Percentiles rank a stretch among this genome's conserved stretches.
phyloP scores from a whole-genome alignment of 2,113 vertebrate species.

The Haliaeetus leucogaster region DNA sequence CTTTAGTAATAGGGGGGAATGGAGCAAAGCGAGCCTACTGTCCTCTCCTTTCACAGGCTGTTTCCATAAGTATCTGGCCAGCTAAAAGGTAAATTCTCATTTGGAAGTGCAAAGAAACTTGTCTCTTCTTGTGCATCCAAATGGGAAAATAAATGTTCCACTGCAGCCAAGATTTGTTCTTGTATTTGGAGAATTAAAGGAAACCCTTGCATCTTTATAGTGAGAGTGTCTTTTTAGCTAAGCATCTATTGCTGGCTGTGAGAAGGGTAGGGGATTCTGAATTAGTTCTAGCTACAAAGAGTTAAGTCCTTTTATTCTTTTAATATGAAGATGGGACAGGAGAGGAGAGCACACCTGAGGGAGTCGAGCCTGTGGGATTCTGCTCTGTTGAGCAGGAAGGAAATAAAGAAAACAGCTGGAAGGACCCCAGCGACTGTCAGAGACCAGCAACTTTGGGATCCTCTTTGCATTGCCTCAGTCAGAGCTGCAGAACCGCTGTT shows the following conservation, averaged over 20 bases:
- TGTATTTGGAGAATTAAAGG: background rate
- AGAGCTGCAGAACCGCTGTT: background rate
- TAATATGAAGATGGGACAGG: background rate
- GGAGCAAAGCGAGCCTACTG: background rate
- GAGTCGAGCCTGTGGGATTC: background rate
- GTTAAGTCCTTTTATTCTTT: background rate
- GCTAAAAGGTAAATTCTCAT: constrained; percentile 1
- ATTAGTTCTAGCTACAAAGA: background rate
- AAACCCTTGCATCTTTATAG: background rate
- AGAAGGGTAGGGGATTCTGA: background rate
- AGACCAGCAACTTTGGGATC: background rate
- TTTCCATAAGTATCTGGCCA: constrained; percentile 22
- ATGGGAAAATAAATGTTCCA: background rate
- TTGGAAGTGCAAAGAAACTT: constrained; percentile 8
- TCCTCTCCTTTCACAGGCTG: background rate
- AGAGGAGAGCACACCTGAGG: background rate
- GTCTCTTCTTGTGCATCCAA: background rate
- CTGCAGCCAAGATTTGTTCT: background rate
- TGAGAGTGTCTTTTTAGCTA: background rate
- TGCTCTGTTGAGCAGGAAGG: background rate
- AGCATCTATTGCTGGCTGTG: background rate
- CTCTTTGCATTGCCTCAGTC: background rate
- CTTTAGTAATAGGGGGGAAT: constrained; percentile 23
- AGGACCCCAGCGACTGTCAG: background rate
- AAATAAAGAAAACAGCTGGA: background rate